Base-by-base conservation (phyloP, 2,888 invertebrate genomes). In the Apamea epomidion region DNA sequence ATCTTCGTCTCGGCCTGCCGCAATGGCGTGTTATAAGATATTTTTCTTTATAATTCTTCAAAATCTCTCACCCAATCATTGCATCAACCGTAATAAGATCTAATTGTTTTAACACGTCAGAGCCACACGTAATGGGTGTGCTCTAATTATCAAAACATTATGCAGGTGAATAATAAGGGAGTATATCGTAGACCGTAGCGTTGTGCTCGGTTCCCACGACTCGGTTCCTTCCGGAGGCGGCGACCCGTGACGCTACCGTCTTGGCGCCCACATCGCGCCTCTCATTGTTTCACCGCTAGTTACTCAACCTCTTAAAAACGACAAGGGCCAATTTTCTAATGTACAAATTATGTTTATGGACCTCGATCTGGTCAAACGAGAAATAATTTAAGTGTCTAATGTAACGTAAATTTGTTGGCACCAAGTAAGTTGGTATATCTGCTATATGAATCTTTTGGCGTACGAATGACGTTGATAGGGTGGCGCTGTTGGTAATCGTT, bases 231-330 rank as follows among this genome's bases (percentile, higher is more conserved):
- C 96, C 96, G 96, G 94, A 94, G 92, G 91, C 95, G 92, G 91
- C 94, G 96, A 97, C 96, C 97, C 97, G 94, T 95, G 94, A 95
- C 95, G 95, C 96, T 95, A 95, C 95, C 92, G 96, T 95, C 95
- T 95, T 93, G 85, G 89, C 91, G 91, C 92, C 93, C 92, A 91
- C 92, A 85, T 87, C 88, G 92, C 91, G 93, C 93, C 93, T 94
- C 94, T 87, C 89, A 94, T 94, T 95, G 94, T 94, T 92, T 87
- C 81, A 86, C 82, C 60, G 72, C 76, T 78, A 83, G 62, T 82
- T 87, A 78, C 81, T 60, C 42, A 82, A 83, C 82, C 76, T 80
- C 79, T 81, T 85, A 81, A 82, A 87, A 75, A 79, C 74, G 69
- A 84, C 82, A 75, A 82, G 83, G 86, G 86, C 75, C 89, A 89